Conservation (phyloP, 2,113 vertebrate species). For the Clarias macrocephalus region DNA sequence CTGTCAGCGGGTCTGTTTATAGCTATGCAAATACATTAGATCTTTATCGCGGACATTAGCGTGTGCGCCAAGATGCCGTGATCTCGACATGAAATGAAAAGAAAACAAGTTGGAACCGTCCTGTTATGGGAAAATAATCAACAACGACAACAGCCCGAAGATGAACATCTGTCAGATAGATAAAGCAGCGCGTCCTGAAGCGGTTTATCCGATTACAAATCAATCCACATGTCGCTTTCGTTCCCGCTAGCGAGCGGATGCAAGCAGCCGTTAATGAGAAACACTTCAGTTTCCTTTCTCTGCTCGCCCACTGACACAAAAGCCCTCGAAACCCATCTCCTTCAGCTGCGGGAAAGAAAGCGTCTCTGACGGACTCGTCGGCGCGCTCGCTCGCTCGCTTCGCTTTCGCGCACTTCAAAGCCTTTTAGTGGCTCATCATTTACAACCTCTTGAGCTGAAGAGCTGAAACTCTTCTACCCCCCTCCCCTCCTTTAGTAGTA, state of each 20-base stretch:
- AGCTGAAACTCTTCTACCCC: constrained; percentile 41
- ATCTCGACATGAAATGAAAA: not conserved
- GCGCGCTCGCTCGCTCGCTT: constrained; percentile 12
- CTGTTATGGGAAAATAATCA: not conserved
- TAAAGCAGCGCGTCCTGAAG: not conserved
- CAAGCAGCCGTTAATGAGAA: not conserved
- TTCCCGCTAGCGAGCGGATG: not conserved
- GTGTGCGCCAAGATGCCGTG: not conserved
- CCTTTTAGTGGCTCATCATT: constrained; percentile 54
- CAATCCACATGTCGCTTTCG: not conserved
- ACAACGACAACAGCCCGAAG: not conserved
- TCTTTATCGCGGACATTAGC: constrained; percentile 11
- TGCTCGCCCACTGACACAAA: not conserved
- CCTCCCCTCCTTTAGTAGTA: constrained; percentile 36
- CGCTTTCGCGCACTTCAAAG: constrained; percentile 55
- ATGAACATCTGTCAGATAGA: not conserved
- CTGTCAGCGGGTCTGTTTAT: constrained; percentile 11
- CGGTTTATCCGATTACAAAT: not conserved
- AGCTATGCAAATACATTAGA: constrained; percentile 2
- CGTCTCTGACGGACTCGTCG: not conserved
- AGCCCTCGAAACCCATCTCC: not conserved
- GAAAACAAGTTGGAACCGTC: not conserved
- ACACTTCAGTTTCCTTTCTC: not conserved
- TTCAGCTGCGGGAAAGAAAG: not conserved
- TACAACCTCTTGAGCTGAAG: constrained; percentile 51